Percentiles rank a stretch among this genome's conserved stretches.
These are phyloP conservation scores for Ceratothoa steindachneri DNA, from an alignment of 2,888 invertebrate species.

Conservation along the genomic window DNA sequence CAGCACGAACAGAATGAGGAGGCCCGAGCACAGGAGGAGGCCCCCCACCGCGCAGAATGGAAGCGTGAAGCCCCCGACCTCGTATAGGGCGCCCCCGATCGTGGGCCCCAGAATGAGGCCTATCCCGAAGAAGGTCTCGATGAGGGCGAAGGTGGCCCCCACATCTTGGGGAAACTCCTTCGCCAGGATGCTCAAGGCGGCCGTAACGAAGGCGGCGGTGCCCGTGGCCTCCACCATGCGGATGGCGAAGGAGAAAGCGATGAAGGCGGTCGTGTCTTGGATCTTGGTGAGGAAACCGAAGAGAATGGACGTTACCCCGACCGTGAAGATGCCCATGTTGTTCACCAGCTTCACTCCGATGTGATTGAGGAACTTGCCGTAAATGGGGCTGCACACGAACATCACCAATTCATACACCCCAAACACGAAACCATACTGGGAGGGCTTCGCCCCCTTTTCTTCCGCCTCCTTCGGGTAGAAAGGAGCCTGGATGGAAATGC, in stretches of 20 bases:
- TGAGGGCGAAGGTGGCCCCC: conserved; percentile 79
- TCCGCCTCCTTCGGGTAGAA: conserved; percentile 59
- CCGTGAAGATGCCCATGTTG: conserved; percentile 75
- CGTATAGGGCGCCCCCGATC: conserved; percentile 78
- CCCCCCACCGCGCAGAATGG: conserved; percentile 77
- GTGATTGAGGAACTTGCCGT: conserved; percentile 66
- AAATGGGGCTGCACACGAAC: conserved; percentile 74
- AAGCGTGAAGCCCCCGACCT: conserved; percentile 70
- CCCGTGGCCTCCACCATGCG: conserved; percentile 77
- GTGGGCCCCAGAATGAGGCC: conserved; percentile 87
- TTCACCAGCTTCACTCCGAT: conserved; percentile 76
- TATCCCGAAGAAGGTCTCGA: conserved; percentile 82
- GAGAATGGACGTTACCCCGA: conserved; percentile 74
- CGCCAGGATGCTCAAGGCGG: conserved; percentile 80
- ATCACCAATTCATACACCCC: conserved; percentile 80
- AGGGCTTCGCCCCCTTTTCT: conserved; percentile 73
- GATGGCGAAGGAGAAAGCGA: conserved; percentile 38
- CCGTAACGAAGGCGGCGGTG: conserved; percentile 78
- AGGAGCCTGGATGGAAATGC: conserved; percentile 22
- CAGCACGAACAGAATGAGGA: conserved; percentile 68
- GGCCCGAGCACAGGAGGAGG: conserved; percentile 68
- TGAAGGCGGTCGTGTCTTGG: conserved; percentile 69
- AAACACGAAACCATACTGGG: conserved; percentile 81
- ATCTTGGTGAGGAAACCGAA: conserved; percentile 63
- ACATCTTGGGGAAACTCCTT: conserved; percentile 81